Base-by-base conservation (phyloP, 2,113 vertebrate genomes). In the Pagrus major region DNA sequence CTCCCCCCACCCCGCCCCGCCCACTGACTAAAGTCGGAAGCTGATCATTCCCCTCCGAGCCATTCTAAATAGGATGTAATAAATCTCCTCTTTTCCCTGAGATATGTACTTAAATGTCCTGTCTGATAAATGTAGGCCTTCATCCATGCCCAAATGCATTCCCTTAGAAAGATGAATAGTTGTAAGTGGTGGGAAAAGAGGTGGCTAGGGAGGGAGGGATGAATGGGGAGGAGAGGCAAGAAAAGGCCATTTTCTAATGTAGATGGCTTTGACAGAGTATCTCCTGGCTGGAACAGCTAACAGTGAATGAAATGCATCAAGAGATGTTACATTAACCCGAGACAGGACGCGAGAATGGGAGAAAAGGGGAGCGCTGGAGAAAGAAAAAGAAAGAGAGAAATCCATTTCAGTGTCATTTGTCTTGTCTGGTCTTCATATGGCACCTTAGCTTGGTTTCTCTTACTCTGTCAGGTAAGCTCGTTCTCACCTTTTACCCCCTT, bases 271-370 rank as follows among this genome's bases (percentile, higher is more conserved):
- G 92, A 94, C 84, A 51, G 91, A 93, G 87, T 81, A 76, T 91
- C 76, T 93, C 71, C 66, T 81, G 54, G 76, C 84, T 81, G 85
- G 63, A 83, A 78, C 87, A 78, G 76, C 87, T 88, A 89, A 90
- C 71, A 76, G 88, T 93, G 87, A 93, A 91, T 93, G 91, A 92
- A 93, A 93, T 88, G 88, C 92, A 87, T 91, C 89, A 86, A 73
- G 80, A 91, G 78, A 87, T 86, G 88, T 91, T 91, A 86, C 89
- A 93, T 93, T 93, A 92, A 91, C 89, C 85, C 41, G 59, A 31
- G 72, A 80, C 0, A 9, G 56, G 37, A 55, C 25, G 27, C 6
- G 1, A 51, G 41, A 51, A 44, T 33, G 37, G 42, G 52, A 46
- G 49, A 31, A n/a, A 49, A 59, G 23, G 33, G 31, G 58, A 33